Evolutionary conservation across 2,797 vertebrate genomes (phyloP), one percentile per base, ranked within the genome.

Genomic region (Atherinosoma microstoma): DNA sequence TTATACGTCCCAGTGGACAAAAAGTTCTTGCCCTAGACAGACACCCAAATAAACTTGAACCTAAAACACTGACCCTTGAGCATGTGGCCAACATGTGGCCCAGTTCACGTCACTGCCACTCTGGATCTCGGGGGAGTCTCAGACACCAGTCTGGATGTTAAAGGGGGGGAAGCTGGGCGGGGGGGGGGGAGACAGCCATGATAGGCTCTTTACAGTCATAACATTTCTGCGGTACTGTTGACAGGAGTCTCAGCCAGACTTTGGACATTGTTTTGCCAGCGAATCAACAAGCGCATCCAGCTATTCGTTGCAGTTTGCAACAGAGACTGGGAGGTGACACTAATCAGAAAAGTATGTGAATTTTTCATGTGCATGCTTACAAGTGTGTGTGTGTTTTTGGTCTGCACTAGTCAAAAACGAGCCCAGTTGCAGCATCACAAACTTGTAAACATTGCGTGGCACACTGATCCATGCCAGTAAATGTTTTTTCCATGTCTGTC

Each of bases 11-110:
- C 74, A 27, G 1, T 18, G 71, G 85, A 80, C 60, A 66, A 75
- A 75, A 36, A 69, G 49, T 42, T 8, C 4, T 27, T 24, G 62
- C 70, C 45, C 61, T 70, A 67, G 75, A 69, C 47, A 75, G 79
- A 71, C 73, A 47, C 80, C 77, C 74, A 88, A 82, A 87, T 84
- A 85, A 89, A 87, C 82, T 82, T 76, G 64, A 80, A 83, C 78
- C 78, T 54, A 64, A 74, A 75, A 80, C 75, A 69, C 38, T 18
- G 78, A 70, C 67, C 51, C 45, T 58, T 0, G 13, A 80, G 73
- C 84, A 88, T 89, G 85, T 86, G 87, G 84, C 58, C 57, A 38
- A 63, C 89, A 86, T 84, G 84, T 84, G 84, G 76, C 76, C 27
- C 22, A 4, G 67, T 63, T 75, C 32, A 24, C 64, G 36, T 72